These are phyloP conservation scores for Takifugu bimaculatus DNA, from an alignment of 2,113 vertebrate genomes.

Conservation along the genomic window DNA sequence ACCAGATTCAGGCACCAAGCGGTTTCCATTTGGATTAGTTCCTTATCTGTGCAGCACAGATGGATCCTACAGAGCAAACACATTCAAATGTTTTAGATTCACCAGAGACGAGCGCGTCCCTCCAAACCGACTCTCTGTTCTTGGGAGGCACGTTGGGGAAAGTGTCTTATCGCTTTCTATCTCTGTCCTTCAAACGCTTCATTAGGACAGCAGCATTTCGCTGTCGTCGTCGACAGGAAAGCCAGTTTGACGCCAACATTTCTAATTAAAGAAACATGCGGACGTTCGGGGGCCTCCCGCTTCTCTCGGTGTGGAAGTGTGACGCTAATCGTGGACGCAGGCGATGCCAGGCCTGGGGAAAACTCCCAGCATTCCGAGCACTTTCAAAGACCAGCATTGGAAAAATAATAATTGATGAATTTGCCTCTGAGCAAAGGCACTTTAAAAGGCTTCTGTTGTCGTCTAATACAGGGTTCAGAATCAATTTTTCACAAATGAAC, in stretches of 20 bases:
- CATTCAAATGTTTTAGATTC: conserved; percentile 35
- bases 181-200: conserved; percentile 27
- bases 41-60: conserved; percentile 60
- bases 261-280: conserved; percentile 52
- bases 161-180: conserved; percentile 6
- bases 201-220: conserved; percentile 42
- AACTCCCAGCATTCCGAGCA: conserved; percentile 34
- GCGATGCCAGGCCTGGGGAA: conserved; percentile 16
- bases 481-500: conserved; percentile 77
- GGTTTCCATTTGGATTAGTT: conserved; percentile 52
- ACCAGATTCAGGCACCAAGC: conserved; percentile 30
- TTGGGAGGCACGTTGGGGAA: conserved; percentile 45
- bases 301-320: conserved; percentile 24
- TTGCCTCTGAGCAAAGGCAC: conserved; percentile 56
- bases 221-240: conserved; percentile 33
- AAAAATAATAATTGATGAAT: conserved; percentile 62
- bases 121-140: conserved; percentile 23
- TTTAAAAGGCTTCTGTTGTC: conserved; percentile 59
- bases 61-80: conserved; percentile 36
- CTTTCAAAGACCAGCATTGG: conserved; percentile 46
- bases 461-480: conserved; percentile 71
- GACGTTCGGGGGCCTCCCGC: conserved; percentile 9
- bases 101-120: conserved; percentile 29
- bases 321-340: conserved; percentile 34
- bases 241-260: conserved; percentile 36